Base-by-base conservation (phyloP, 1,140 invertebrate species). In the Grapholita molesta region DNA sequence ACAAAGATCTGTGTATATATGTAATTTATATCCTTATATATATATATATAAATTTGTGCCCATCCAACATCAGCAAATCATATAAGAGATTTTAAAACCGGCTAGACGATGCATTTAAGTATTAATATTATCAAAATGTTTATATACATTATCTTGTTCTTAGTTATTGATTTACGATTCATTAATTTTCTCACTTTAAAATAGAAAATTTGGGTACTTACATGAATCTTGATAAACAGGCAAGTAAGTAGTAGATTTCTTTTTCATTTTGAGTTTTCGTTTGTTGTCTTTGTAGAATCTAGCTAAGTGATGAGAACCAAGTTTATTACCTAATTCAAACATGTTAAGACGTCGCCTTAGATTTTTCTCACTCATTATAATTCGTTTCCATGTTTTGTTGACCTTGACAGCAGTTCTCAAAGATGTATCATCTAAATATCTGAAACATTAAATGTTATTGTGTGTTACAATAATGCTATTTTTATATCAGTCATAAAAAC, bases 381-480 rank as follows among this genome's bases (percentile, higher is more conserved):
- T 87, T 57, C 78, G 69, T 24, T 70, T 65, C 87, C 87, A 89
- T 64, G 71, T 70, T 71, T 75, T 79, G 53, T 68, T 71, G 1
- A 73, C 72, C 12, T 65, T 64, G 7, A 32, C 68, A 7, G 83
- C 82, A 15, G 64, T 74, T 8, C 77, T 71, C 15, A 89, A 75
- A 6, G 83, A 80, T 57, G 30, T 25, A 11, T 80, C 73, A 52
- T 86, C 82, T 73, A 89, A 75, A 70, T 79, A 88, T 5, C 87
- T 89, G 69, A 30, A 73, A 70, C 57, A 66, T 52, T 24, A 1
- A 12, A 9, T 65, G 70, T 77, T 73, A 42, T 30, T 30, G 3
- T 30, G 7, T 3, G 28, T 30, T 7, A 30, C 28, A 7, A 30
- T 3, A 30, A 3, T 3, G 3, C 28, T 30, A 30, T 3, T 7